phyloP scores from a whole-genome alignment of 2,888 invertebrate species.

The Leptinotarsa tumamoca region DNA sequence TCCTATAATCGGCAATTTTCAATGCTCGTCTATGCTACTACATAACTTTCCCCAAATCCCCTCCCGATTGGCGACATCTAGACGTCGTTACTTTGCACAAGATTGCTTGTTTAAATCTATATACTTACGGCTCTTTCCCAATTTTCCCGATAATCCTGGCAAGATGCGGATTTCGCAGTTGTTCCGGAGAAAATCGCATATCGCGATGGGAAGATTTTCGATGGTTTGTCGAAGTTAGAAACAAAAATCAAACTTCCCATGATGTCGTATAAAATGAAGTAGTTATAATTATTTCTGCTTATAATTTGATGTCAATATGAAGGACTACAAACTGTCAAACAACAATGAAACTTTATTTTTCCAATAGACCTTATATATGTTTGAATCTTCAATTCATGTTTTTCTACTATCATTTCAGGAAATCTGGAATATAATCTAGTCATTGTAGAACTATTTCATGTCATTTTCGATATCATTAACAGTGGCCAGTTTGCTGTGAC shows the following conservation, averaged over 20 bases:
- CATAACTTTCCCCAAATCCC: slow-evolving; percentile 56
- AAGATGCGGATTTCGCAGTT: slow-evolving; percentile 16
- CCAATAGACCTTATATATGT: no score
- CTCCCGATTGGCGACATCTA: slow-evolving; percentile 60
- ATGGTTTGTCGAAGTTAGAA: neutral
- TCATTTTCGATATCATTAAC: no score
- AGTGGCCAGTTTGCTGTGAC: neutral
- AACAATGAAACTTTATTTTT: no score
- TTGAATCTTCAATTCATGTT: no score
- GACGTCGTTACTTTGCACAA: slow-evolving; percentile 62
- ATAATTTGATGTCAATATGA: no score
- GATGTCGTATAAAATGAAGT: no score
- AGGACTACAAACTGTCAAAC: no score
- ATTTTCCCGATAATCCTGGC: slow-evolving; percentile 49
- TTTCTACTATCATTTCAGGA: no score
- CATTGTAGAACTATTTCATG: no score
- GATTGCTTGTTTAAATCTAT: slow-evolving; percentile 59
- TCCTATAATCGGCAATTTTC: slow-evolving; percentile 64
- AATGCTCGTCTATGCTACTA: slow-evolving; percentile 60
- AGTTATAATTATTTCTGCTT: no score
- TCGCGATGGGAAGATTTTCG: neutral
- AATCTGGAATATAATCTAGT: no score
- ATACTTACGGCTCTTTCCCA: slow-evolving; percentile 54
- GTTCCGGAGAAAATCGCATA: neutral
- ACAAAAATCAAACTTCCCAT: no score